phyloP scores from a whole-genome alignment of 2,113 vertebrate genomes.

The Bettongia penicillata region DNA sequence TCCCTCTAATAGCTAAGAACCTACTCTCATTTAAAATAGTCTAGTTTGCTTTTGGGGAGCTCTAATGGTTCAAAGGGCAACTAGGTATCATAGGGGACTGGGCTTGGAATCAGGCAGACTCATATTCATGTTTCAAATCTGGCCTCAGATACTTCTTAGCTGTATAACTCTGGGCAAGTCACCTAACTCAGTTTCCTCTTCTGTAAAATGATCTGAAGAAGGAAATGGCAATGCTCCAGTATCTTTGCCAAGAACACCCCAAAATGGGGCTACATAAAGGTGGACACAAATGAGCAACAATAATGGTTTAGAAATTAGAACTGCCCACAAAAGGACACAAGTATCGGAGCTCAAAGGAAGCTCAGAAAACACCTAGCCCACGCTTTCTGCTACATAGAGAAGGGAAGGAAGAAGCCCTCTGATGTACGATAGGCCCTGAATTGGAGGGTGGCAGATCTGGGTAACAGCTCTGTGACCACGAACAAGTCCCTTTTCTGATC shows the following conservation, averaged over 20 bases:
- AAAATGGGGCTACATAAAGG: neutral
- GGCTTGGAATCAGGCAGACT: neutral
- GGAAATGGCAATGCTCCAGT: neutral
- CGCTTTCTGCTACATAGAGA: neutral
- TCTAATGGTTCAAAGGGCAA: neutral
- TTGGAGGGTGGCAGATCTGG: neutral
- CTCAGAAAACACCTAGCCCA: rapidly evolving
- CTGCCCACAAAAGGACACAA: no score
- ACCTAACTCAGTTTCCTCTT: neutral
- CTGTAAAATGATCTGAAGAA: neutral
- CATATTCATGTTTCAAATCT: neutral
- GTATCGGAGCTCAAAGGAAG: neutral
- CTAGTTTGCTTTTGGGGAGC: neutral
- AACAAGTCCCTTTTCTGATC: neutral
- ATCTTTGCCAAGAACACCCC: neutral
- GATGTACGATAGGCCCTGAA: neutral
- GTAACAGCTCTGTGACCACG: neutral
- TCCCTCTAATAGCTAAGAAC: neutral
- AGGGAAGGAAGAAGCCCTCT: neutral
- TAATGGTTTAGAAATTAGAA: neutral
- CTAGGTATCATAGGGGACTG: neutral
- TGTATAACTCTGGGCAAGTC: neutral
- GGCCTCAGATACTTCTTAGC: neutral
- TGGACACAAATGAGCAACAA: neutral
- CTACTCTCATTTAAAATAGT: neutral